Evolutionary conservation across 1,140 invertebrate species (phyloP).

Genomic region (Nilaparvata lugens): DNA sequence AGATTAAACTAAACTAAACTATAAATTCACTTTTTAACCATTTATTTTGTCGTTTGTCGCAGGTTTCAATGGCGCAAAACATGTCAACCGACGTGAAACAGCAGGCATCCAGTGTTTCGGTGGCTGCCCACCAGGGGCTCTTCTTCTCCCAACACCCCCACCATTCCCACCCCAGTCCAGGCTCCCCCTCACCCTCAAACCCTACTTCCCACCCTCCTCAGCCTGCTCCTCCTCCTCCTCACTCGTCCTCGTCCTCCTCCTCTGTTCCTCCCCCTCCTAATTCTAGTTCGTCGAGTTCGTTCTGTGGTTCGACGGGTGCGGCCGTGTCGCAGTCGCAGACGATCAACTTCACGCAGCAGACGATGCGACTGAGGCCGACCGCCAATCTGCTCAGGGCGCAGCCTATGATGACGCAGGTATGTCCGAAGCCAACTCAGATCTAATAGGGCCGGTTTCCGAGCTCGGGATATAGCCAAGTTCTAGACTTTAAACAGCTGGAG

Average conservation of each 20-base stretch:
- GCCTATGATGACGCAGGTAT: no score
- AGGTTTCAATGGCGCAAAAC: neutral
- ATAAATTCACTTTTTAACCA: no score
- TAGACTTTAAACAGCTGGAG: no score
- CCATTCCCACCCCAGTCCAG: no score
- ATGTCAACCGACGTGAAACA: slow-evolving; percentile 42
- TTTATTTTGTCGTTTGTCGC: neutral
- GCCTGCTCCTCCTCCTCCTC: neutral
- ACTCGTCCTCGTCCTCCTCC: no score
- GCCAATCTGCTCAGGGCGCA: slow-evolving; percentile 13
- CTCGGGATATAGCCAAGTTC: no score
- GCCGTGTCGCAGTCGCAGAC: slow-evolving; percentile 70
- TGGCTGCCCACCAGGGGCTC: slow-evolving; percentile 67
- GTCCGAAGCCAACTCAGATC: no score
- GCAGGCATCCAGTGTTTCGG: slow-evolving; percentile 47
- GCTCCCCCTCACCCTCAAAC: no score
- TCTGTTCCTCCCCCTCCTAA: neutral
- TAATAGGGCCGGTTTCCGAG: no score
- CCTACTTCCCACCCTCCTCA: neutral
- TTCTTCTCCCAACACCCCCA: slow-evolving; percentile 45
- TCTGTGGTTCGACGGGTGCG: slow-evolving; percentile 37
- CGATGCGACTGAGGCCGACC: slow-evolving; percentile 41
- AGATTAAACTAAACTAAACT: no score
- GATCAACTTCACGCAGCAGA: slow-evolving; percentile 73
- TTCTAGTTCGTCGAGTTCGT: slow-evolving; percentile 41